Conservation (phyloP, 2,888 invertebrate genomes). For the Plutella xylostella region DNA sequence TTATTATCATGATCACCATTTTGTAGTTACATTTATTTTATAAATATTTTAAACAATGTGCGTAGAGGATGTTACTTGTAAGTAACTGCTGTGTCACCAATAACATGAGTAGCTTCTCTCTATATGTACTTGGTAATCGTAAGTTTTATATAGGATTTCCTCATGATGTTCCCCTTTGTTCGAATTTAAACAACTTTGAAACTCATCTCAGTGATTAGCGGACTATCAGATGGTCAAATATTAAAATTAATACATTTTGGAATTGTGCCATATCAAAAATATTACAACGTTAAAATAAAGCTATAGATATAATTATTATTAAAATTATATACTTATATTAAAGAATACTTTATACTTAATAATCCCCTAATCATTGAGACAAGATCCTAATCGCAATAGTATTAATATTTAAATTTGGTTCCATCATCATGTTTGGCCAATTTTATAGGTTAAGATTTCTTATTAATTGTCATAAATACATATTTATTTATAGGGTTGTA, state of each 20-base stretch:
- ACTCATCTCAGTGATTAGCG: slow-evolving; percentile 42
- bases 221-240: slow-evolving; percentile 18
- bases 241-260: slow-evolving; percentile 22
- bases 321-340: slow-evolving; percentile 19
- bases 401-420: slow-evolving; percentile 12
- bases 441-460: slow-evolving; percentile 52
- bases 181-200: slow-evolving; percentile 23
- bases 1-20: slow-evolving; percentile 42
- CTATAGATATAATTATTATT: slow-evolving; percentile 11
- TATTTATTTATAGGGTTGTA: slow-evolving; percentile 59
- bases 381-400: slow-evolving; percentile 22
- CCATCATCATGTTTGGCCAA: slow-evolving; percentile 28
- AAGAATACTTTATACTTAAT: too few relatives aligned
- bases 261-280: slow-evolving; percentile 50
- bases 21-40: slow-evolving; percentile 30
- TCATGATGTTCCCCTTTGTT: slow-evolving; percentile 28
- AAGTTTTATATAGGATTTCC: slow-evolving; percentile 31
- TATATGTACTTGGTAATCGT: slow-evolving; percentile 33
- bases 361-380: slow-evolving; percentile 45
- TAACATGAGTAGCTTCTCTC: slow-evolving; percentile 62
- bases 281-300: too few relatives aligned
- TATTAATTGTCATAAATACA: slow-evolving; percentile 56
- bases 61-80: slow-evolving; percentile 51
- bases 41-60: slow-evolving; percentile 40
- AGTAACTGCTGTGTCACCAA: slow-evolving; percentile 68